Percentiles rank a stretch among this genome's conserved stretches.
Conservation (phyloP, 2,888 invertebrate species). For the Eupithecia subumbrata region DNA sequence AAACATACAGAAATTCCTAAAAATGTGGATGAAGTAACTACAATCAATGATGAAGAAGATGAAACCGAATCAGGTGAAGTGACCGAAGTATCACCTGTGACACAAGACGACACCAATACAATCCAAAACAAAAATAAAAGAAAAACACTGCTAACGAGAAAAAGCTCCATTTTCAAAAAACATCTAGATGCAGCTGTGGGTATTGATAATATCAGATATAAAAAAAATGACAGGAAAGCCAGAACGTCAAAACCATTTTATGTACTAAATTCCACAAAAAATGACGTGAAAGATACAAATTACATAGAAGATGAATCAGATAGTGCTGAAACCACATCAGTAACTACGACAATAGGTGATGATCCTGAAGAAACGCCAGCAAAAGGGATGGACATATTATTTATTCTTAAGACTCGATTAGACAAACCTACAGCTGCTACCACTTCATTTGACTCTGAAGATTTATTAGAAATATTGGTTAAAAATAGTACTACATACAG, state of each 20-base stretch:
- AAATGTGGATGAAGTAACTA: background rate
- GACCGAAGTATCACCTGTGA: background rate
- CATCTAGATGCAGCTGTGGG: background rate
- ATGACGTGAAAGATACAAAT: background rate
- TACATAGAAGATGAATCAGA: background rate
- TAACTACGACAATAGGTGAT: background rate
- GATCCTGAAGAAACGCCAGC: background rate
- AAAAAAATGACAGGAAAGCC: background rate
- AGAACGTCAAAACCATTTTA: background rate
- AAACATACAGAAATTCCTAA: background rate
- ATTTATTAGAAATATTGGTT: background rate
- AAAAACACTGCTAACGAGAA: background rate
- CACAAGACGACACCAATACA: background rate
- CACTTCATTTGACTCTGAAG: background rate
- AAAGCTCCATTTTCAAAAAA: background rate
- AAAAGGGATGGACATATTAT: constrained; percentile 2
- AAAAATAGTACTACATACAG: background rate
- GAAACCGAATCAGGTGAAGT: constrained; percentile 4
- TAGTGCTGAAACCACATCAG: constrained; percentile 2
- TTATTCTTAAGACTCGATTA: constrained; percentile 10
- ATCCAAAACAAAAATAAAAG: background rate
- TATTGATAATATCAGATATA: background rate
- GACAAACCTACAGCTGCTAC: background rate
- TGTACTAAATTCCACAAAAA: background rate
- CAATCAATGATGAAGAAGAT: background rate